phyloP scores from a whole-genome alignment of 1,140 invertebrate genomes.

The Bombus waltoni region DNA sequence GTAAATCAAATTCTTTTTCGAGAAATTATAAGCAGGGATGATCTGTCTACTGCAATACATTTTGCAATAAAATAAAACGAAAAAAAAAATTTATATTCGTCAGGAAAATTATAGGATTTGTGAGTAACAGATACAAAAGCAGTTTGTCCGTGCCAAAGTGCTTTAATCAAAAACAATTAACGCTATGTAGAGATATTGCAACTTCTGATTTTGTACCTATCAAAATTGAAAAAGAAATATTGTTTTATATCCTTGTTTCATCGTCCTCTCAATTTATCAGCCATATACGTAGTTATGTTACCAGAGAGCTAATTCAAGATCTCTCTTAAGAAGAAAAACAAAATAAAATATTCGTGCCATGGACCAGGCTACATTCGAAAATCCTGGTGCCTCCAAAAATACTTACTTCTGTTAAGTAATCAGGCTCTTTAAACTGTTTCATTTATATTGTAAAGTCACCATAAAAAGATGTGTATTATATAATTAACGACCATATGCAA shows the following conservation, averaged over 20 bases:
- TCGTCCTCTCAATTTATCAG: constrained; percentile 56
- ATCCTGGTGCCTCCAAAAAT: constrained; percentile 50
- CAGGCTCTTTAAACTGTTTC: constrained; percentile 64
- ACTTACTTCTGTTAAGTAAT: constrained; percentile 50
- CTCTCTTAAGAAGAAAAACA: constrained; percentile 35
- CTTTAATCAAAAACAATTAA: constrained; percentile 63
- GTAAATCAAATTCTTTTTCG: constrained; percentile 48
- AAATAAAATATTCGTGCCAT: constrained; percentile 63
- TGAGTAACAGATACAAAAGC: constrained; percentile 47
- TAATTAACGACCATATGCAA: constrained; percentile 73
- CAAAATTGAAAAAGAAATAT: constrained; percentile 29
- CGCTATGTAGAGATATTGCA: constrained; percentile 34
- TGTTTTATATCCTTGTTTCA: constrained; percentile 40
- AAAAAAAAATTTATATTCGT: constrained; percentile 9
- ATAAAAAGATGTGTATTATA: constrained; percentile 76
- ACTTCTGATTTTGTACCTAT: constrained; percentile 31
- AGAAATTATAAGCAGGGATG: constrained; percentile 16
- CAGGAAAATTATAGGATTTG: constrained; percentile 10
- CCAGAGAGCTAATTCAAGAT: constrained; percentile 60
- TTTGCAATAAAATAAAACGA: constrained; percentile 14
- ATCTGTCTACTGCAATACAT: not conserved
- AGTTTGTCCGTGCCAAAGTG: constrained; percentile 69
- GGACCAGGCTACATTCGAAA: constrained; percentile 59
- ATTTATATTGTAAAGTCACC: constrained; percentile 74
- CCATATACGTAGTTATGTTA: constrained; percentile 62